A percentile compares a stretch with the other conserved stretches of the same genome.
Evolutionary conservation across 1,140 invertebrate genomes (phyloP).

Genomic region (Protaetia brevitarsis): DNA sequence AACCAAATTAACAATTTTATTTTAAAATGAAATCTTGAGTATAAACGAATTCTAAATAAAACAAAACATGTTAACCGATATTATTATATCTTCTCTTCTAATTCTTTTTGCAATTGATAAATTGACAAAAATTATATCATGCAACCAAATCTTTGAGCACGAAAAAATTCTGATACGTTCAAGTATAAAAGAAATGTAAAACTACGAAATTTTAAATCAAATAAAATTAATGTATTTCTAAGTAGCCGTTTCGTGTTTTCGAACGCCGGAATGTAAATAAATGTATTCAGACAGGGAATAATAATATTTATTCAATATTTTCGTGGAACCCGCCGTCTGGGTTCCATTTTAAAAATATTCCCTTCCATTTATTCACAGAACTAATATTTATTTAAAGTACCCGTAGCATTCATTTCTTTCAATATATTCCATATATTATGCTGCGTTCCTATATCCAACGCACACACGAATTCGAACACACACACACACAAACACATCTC

Average conservation of each 20-base stretch:
- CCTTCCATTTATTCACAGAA: not conserved
- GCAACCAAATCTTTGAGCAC: too few relatives aligned
- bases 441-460: not conserved
- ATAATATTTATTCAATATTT: slow-evolving; percentile 14
- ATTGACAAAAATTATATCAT: too few relatives aligned
- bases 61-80: too few relatives aligned
- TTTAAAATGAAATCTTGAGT: too few relatives aligned
- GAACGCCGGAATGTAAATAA: not conserved
- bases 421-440: slow-evolving; percentile 8
- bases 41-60: too few relatives aligned
- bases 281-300: slow-evolving; percentile 6
- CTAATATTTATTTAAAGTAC: slow-evolving; percentile 10
- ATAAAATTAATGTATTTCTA: not conserved
- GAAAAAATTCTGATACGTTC: too few relatives aligned
- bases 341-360: not conserved
- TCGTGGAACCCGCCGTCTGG: not conserved
- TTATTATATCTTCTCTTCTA: too few relatives aligned
- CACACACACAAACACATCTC: too few relatives aligned
- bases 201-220: slow-evolving; percentile 13
- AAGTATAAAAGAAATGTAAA: too few relatives aligned
- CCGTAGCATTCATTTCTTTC: not conserved
- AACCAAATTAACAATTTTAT: too few relatives aligned
- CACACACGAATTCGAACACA: not conserved
- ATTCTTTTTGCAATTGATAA: too few relatives aligned
- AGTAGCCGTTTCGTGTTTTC: not conserved